Percentiles rank a stretch among this genome's conserved stretches.
These are phyloP conservation scores for Cyclophora punctaria DNA, from an alignment of 2,888 invertebrate species.

Conservation along the genomic window DNA sequence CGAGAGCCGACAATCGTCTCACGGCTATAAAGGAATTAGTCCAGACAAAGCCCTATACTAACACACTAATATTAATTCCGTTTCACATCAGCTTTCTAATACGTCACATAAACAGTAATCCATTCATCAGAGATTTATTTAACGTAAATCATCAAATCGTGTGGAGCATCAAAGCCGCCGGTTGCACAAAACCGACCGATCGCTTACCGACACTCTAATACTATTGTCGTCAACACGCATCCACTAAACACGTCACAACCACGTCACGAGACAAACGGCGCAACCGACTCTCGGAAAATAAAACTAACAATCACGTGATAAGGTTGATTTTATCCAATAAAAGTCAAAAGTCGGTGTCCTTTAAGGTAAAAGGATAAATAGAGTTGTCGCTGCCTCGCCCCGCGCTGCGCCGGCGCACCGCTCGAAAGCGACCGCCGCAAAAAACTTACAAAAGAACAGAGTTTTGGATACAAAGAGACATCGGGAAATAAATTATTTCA, in stretches of 20 bases:
- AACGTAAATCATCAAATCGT: slow-evolving; percentile 49
- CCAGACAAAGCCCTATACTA: too few relatives aligned
- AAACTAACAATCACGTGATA: slow-evolving; percentile 11
- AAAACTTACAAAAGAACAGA: slow-evolving; percentile 63
- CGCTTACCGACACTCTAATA: slow-evolving; percentile 65
- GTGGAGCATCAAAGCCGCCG: slow-evolving; percentile 41
- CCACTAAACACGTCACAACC: slow-evolving; percentile 42
- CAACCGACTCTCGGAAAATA: slow-evolving; percentile 22
- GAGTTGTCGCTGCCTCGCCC: slow-evolving; percentile 63
- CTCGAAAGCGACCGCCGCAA: slow-evolving; percentile 59
- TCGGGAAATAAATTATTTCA: slow-evolving; percentile 74
- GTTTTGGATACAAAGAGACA: slow-evolving; percentile 72
- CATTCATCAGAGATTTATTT: slow-evolving; percentile 51
- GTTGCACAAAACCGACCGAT: slow-evolving; percentile 61
- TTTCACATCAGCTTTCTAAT: slow-evolving; percentile 14
- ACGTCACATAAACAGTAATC: slow-evolving; percentile 28
- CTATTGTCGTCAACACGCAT: slow-evolving; percentile 67
- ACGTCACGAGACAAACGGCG: slow-evolving; percentile 2
- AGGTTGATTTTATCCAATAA: slow-evolving; percentile 13
- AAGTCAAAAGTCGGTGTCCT: slow-evolving; percentile 45
- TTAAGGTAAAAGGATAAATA: slow-evolving; percentile 63
- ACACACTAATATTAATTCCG: too few relatives aligned
- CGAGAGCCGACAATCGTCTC: too few relatives aligned
- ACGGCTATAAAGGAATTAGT: too few relatives aligned
- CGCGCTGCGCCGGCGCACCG: slow-evolving; percentile 12